These are phyloP conservation scores for Pentalonia nigronervosa DNA, from an alignment of 1,140 invertebrate genomes.

Conservation along the genomic window DNA sequence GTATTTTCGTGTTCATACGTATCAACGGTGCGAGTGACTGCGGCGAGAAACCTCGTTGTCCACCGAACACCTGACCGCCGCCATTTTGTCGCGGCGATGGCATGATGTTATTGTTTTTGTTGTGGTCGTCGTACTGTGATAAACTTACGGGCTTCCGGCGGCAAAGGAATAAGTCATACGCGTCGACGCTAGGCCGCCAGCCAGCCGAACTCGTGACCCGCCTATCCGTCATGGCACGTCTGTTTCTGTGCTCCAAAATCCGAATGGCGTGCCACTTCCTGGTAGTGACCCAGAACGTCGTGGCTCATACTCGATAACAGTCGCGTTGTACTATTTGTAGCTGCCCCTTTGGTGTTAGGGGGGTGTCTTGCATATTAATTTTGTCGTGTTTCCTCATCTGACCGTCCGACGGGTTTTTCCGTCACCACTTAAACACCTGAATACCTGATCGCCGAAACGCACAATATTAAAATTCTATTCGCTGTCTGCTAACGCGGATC, in stretches of 20 bases:
- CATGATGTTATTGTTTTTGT: neutral
- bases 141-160: neutral
- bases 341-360: neutral
- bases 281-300: conserved; percentile 15
- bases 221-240: no score
- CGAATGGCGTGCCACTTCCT: conserved; percentile 39
- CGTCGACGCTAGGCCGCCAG: neutral
- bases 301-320: no score
- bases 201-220: neutral
- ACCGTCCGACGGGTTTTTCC: neutral
- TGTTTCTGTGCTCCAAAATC: neutral
- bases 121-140: neutral
- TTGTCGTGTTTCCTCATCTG: neutral
- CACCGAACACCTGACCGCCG: neutral
- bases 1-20: neutral
- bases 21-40: neutral
- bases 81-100: conserved; percentile 13
- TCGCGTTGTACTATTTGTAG: neutral
- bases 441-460: neutral
- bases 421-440: neutral
- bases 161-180: neutral
- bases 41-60: conserved; percentile 32
- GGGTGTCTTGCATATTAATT: neutral
- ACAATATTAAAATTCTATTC: neutral
- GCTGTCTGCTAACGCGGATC: neutral